Conservation (phyloP, 1,140 invertebrate genomes). For the Drosophila pseudoananassae region DNA sequence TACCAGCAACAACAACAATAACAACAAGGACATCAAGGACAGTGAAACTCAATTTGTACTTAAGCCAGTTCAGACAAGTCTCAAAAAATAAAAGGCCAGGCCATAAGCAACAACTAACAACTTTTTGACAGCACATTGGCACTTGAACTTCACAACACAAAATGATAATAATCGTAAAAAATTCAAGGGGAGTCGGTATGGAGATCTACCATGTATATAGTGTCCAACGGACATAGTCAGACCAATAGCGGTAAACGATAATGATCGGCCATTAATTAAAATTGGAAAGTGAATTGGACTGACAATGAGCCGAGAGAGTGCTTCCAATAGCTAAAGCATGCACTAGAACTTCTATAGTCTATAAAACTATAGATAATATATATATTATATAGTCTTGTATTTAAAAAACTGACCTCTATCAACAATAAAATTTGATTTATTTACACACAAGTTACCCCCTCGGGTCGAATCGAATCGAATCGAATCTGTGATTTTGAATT, state of each 20-base stretch:
- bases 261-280: conserved; percentile 24
- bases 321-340: too few species aligned
- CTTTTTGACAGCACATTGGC: conserved; percentile 72
- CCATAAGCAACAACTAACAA: conserved; percentile 55
- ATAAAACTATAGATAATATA: too few species aligned
- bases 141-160: conserved; percentile 57
- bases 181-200: neutral
- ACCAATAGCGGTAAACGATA: conserved; percentile 23
- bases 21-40: conserved; percentile 28
- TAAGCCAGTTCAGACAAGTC: conserved; percentile 60
- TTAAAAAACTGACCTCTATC: conserved; percentile 2
- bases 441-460: conserved; percentile 13
- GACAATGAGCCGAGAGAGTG: too few species aligned
- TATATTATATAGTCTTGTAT: too few species aligned
- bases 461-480: conserved; percentile 3
- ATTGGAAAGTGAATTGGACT: neutral
- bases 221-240: conserved; percentile 9
- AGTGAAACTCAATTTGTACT: conserved; percentile 71
- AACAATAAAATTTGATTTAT: conserved; percentile 44
- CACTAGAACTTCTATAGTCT: too few species aligned
- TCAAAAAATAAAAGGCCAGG: conserved; percentile 17
- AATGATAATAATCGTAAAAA: neutral
- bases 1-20: conserved; percentile 6
- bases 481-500: conserved; percentile 43
- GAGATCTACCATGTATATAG: neutral